phyloP scores from a whole-genome alignment of 2,113 vertebrate genomes.

The Catagonus wagneri region DNA sequence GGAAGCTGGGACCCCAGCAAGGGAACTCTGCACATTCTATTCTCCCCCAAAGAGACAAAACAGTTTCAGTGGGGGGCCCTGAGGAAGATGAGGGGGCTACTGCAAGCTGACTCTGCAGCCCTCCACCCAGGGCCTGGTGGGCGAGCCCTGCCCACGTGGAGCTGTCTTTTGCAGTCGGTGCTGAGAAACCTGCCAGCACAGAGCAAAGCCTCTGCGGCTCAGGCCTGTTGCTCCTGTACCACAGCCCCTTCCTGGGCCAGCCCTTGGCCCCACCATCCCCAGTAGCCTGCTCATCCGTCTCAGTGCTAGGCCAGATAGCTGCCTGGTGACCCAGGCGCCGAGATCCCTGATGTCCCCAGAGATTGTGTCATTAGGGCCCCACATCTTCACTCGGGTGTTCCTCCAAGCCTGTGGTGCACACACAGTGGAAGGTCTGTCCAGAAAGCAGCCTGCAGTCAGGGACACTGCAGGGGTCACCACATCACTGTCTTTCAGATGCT shows the following conservation, averaged over 20 bases:
- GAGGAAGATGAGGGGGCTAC: background rate
- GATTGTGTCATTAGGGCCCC: background rate
- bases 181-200: background rate
- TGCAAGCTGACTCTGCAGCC: background rate
- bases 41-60: background rate
- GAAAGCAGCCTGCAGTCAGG: background rate
- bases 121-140: background rate
- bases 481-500: background rate
- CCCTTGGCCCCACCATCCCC: background rate
- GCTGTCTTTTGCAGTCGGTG: background rate
- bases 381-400: too few species aligned
- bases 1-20: slow-evolving; percentile 71
- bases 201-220: background rate
- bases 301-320: background rate
- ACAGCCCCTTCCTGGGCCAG: background rate
- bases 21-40: background rate
- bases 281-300: background rate
- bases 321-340: background rate
- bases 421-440: background rate
- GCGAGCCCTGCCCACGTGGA: background rate
- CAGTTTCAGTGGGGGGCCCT: background rate
- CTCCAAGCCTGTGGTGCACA: background rate
- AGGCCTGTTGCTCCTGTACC: background rate
- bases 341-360: background rate
- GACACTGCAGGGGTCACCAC: too few species aligned